Conservation (phyloP, 1,140 invertebrate species). For the Leptinotarsa texana region DNA sequence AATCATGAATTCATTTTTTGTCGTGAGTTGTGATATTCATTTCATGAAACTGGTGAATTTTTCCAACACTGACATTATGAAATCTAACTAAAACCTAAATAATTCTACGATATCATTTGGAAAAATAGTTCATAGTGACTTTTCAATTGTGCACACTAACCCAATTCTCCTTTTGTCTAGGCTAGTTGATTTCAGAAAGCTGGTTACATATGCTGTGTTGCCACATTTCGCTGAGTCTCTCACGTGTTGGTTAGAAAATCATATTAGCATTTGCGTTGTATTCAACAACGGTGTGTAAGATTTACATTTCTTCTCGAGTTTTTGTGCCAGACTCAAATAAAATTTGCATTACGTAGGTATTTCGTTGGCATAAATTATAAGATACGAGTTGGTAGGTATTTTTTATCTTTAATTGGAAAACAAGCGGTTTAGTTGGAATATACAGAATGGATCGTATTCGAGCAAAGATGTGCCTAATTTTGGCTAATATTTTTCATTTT, state of each 20-base stretch:
- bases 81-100: no score
- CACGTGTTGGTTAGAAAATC: not conserved
- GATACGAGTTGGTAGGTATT: not conserved
- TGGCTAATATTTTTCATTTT: not conserved
- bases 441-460: not conserved
- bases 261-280: not conserved
- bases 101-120: no score
- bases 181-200: slow-evolving; percentile 3
- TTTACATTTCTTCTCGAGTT: not conserved
- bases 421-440: not conserved
- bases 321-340: slow-evolving; percentile 2
- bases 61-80: no score
- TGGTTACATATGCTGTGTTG: not conserved
- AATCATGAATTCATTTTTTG: no score
- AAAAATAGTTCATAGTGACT: no score
- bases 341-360: slow-evolving; percentile 6
- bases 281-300: not conserved
- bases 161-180: not conserved
- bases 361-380: slow-evolving; percentile 6
- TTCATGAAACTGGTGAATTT: no score
- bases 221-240: not conserved
- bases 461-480: not conserved
- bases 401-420: not conserved
- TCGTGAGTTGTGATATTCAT: no score
- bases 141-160: not conserved